Evolutionary conservation across 1,140 invertebrate species (phyloP).

Genomic region (Daktulosphaira vitifoliae): DNA sequence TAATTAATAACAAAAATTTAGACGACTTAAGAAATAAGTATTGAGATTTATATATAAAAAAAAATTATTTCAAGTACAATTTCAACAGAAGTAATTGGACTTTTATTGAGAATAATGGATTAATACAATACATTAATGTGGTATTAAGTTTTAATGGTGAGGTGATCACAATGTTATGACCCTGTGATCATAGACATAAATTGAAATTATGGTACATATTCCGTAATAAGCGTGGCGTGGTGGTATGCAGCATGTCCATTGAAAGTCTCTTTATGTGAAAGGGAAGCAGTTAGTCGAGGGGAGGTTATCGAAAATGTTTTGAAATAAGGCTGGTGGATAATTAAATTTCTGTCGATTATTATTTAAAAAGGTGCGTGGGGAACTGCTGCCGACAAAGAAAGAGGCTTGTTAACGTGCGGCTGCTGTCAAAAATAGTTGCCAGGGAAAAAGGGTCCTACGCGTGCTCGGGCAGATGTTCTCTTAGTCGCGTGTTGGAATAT

Average conservation of each 20-base stretch:
- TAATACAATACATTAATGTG: too few relatives aligned
- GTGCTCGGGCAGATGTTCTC: slow-evolving; percentile 23
- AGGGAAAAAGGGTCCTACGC: slow-evolving; percentile 7
- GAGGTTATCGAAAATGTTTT: background rate
- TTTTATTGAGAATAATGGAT: too few relatives aligned
- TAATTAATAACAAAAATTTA: too few relatives aligned
- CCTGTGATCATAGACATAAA: too few relatives aligned
- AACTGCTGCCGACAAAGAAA: slow-evolving; percentile 15
- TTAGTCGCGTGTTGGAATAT: too few relatives aligned
- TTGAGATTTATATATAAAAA: too few relatives aligned
- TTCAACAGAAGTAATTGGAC: too few relatives aligned
- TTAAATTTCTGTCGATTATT: slow-evolving; percentile 30
- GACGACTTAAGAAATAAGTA: too few relatives aligned
- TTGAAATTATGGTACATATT: background rate
- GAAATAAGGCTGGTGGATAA: slow-evolving; percentile 20
- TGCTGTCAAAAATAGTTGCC: slow-evolving; percentile 28
- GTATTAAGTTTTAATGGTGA: too few relatives aligned
- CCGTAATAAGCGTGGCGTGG: too few relatives aligned
- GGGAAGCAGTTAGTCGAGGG: background rate
- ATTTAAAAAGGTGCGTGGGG: slow-evolving; percentile 1
- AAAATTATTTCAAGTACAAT: too few relatives aligned
- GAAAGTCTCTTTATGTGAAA: background rate
- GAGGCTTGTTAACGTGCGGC: slow-evolving; percentile 25
- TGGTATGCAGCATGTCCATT: background rate
- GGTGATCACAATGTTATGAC: slow-evolving; percentile 11